Percentiles rank a stretch among this genome's conserved stretches.
These are phyloP conservation scores for Podilymbus podiceps DNA, from an alignment of 2,113 vertebrate species.

Conservation along the genomic window DNA sequence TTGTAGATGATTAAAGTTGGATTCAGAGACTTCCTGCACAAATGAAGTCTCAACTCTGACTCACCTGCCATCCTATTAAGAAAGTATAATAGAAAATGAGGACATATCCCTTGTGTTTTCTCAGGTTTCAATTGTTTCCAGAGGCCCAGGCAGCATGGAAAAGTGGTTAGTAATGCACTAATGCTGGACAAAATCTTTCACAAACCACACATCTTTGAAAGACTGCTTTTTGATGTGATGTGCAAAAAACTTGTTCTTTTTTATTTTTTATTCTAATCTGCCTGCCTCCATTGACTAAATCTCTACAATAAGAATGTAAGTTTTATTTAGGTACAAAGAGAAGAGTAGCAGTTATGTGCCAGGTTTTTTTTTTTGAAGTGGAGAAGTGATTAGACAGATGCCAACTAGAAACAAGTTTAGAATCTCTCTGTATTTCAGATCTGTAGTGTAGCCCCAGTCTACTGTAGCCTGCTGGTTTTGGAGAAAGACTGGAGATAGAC, in stretches of 20 bases:
- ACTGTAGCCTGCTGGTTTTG: not conserved
- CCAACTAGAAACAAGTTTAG: not conserved
- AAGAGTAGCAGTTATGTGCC: not conserved
- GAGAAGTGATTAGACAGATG: not conserved
- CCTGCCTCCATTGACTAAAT: not conserved
- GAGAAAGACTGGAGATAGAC: not conserved
- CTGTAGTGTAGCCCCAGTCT: not conserved
- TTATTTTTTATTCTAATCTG: not conserved
- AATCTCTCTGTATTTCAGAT: not conserved
- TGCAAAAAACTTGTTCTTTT: not conserved
- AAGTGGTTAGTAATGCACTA: conserved; percentile 24
- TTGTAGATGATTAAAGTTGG: conserved; percentile 29
- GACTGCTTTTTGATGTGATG: not conserved
- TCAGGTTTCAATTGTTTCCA: conserved; percentile 53
- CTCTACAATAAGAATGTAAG: not conserved
- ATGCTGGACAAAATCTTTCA: not conserved
- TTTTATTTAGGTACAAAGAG: not conserved
- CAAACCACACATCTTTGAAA: not conserved
- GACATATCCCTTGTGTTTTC: conserved; percentile 32
- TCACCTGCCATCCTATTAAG: conserved; percentile 48
- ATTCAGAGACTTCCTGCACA: conserved; percentile 25
- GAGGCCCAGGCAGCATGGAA: conserved; percentile 20
- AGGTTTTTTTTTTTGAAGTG: not conserved
- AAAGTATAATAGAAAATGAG: conserved; percentile 41
- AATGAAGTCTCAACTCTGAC: conserved; percentile 34